These are phyloP conservation scores for Meloidogyne exigua DNA, from an alignment of 1,140 invertebrate genomes.

Conservation along the genomic window DNA sequence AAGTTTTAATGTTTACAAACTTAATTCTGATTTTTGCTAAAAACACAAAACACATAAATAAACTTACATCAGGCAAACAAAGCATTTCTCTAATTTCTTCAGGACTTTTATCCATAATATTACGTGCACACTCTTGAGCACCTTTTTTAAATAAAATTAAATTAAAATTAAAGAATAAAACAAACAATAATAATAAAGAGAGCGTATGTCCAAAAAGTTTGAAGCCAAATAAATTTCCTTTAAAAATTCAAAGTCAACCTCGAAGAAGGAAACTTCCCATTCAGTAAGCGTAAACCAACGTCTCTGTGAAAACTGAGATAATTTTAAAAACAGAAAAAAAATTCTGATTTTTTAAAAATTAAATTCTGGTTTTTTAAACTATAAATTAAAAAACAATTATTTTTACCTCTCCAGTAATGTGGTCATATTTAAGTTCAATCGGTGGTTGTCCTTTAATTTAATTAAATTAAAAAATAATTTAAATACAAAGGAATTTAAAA, in stretches of 20 bases:
- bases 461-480: background rate
- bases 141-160: conserved; percentile 3
- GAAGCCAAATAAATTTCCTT: conserved; percentile 22
- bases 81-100: conserved; percentile 23
- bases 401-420: conserved; percentile 4
- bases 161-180: background rate
- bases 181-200: conserved; percentile 23
- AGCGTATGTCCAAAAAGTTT: conserved; percentile 18
- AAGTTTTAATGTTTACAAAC: no score
- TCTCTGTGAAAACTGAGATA: background rate
- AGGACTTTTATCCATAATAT: conserved; percentile 24
- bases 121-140: conserved; percentile 22
- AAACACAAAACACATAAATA: no score
- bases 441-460: background rate
- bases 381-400: background rate
- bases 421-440: background rate
- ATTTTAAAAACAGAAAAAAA: background rate
- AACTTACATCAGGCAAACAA: conserved; percentile 13
- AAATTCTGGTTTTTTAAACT: no score
- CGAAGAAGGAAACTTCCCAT: conserved; percentile 5
- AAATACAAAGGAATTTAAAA: no score
- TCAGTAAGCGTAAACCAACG: conserved; percentile 20
- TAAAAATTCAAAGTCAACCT: conserved; percentile 20
- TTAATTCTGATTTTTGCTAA: no score
- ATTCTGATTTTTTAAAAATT: no score